Evolutionary conservation across 2,888 invertebrate genomes (phyloP).

Genomic region (Gryllus longicercus): DNA sequence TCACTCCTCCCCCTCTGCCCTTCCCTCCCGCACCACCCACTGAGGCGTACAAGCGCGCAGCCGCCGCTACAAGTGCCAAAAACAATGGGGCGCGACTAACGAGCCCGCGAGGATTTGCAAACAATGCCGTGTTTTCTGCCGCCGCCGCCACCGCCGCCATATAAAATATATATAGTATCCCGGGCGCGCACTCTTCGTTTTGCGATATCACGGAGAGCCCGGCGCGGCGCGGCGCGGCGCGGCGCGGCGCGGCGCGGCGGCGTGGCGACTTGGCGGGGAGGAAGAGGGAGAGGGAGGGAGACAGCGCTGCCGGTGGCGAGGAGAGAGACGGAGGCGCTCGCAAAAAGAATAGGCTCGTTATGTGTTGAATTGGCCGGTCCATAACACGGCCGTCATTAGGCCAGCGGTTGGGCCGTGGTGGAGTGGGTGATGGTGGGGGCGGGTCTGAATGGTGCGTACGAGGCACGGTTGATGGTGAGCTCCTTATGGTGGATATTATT

Average conservation of each 20-base stretch:
- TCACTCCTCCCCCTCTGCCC: background rate
- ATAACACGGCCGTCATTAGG: constrained; percentile 11
- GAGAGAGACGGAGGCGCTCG: background rate
- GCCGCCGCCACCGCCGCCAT: constrained; percentile 8
- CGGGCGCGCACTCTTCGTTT: background rate
- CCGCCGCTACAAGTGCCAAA: constrained; percentile 29
- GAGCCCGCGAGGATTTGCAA: constrained; percentile 32
- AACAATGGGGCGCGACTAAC: constrained; percentile 33
- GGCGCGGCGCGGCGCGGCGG: background rate
- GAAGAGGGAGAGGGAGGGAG: background rate
- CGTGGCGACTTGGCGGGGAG: background rate
- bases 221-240: background rate
- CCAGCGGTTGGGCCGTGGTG: background rate
- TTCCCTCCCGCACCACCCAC: constrained; percentile 23
- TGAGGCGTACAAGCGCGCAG: constrained; percentile 28
- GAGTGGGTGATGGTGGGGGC: background rate
- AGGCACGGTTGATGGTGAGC: background rate
- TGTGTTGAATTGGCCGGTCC: constrained; percentile 5
- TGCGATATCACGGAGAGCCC: background rate
- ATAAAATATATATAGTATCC: background rate
- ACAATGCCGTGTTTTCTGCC: constrained; percentile 29
- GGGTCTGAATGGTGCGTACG: too few species aligned
- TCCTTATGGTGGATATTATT: too few species aligned
- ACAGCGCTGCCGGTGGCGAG: background rate
- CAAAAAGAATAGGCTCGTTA: constrained; percentile 6